phyloP scores from a whole-genome alignment of 2,113 vertebrate species.

The Dicrurus megarhynchus region DNA sequence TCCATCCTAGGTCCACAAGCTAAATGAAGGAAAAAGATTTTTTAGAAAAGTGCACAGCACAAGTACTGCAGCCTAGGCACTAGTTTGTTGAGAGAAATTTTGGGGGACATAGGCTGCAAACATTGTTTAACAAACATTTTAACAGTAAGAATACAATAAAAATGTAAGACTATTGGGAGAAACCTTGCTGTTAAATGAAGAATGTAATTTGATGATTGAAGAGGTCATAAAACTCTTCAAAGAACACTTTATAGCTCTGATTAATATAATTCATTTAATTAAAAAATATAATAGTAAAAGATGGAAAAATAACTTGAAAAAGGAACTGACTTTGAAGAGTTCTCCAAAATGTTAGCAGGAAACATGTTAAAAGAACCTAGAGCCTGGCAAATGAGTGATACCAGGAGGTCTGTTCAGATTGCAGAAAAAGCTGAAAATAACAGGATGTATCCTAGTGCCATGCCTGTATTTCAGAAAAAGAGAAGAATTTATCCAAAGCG shows the following conservation, averaged over 20 bases:
- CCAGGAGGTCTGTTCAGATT: not conserved
- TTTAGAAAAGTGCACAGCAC: not conserved
- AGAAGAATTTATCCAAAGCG: not conserved
- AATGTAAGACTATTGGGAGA: not conserved
- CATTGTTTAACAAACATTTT: not conserved
- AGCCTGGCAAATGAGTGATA: not conserved
- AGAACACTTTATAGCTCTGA: slow-evolving; percentile 38
- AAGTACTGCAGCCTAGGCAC: not conserved
- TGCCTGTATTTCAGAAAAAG: not conserved
- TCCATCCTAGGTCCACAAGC: not conserved
- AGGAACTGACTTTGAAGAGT: not conserved
- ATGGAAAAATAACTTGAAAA: not conserved
- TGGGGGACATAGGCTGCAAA: not conserved
- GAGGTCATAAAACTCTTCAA: slow-evolving; percentile 44
- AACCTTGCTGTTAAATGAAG: slow-evolving; percentile 56
- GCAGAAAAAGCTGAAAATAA: not conserved
- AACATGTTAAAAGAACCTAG: not conserved
- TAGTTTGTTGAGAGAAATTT: not conserved
- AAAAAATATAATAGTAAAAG: not conserved
- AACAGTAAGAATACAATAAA: not conserved
- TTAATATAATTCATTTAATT: slow-evolving; percentile 49
- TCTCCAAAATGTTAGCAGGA: not conserved
- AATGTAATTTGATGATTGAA: slow-evolving; percentile 51
- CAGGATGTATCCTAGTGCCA: not conserved
- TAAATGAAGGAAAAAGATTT: not conserved